Base-by-base conservation (phyloP, 2,113 vertebrate genomes). In the Aplodontia rufa region DNA sequence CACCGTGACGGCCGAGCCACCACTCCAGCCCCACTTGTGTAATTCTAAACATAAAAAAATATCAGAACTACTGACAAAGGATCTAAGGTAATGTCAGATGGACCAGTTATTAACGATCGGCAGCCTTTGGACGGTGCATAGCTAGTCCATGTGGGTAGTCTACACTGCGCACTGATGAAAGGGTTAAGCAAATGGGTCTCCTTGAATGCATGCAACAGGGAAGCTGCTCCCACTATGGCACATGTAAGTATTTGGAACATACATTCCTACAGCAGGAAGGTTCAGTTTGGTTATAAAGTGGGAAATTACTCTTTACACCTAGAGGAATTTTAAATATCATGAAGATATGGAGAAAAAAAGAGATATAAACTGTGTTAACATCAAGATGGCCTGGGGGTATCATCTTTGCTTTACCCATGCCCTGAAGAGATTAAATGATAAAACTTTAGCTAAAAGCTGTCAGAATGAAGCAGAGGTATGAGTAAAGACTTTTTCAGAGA, bases 401-500 rank as follows among this genome's bases (percentile, higher is more conserved):
- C 5, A 35, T 55, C 24, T 83, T 84, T 93, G 40, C 3, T 69
- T 95, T 82, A 74, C 32, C 6, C 68, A 7, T 64, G 7, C 20
- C 37, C 26, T 80, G 32, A 87, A 87, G 26, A 85, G 47, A 68
- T 32, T 30, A 71, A 60, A 88, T n/a, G 13, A 76, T 16, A 83
- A 69, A 92, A 62, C 35, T 51, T 40, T 55, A 58, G 62, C 20
- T 89, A 78, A 90, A 49, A 66, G 49, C 72, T 82, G 16, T 68
- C 55, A 88, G 42, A 96, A 93, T 92, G 35, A 93, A 93, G 45
- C 35, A 71, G 40, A 92, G 2, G 6, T 92, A 81, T 92, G 40
- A 95, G 66, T 66, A 90, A 82, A 47, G 51, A 69, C 40, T 92
- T 97, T 90, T 74, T 94, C 51, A 84, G 40, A 86, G 75, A 97